These are phyloP conservation scores for Luperina nickerlii DNA, from an alignment of 2,888 invertebrate genomes.

Conservation along the genomic window DNA sequence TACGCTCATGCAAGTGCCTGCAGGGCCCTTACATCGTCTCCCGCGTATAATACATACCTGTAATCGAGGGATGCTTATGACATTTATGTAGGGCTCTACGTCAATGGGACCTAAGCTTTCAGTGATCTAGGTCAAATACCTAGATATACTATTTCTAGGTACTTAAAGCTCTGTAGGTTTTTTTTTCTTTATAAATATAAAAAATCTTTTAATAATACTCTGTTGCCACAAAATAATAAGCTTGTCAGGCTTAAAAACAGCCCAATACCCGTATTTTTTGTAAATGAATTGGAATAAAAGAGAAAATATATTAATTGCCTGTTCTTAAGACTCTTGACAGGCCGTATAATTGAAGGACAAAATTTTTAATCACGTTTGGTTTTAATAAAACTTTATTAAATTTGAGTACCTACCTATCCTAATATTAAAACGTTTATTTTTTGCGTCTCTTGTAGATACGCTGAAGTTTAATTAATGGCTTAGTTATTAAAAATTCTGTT, in stretches of 20 bases:
- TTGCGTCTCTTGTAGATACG: slow-evolving; percentile 31
- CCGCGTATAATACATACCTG: slow-evolving; percentile 46
- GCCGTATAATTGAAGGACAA: slow-evolving; percentile 49
- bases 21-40: slow-evolving; percentile 46
- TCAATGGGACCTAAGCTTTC: not conserved
- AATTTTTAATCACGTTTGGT: slow-evolving; percentile 54
- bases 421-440: slow-evolving; percentile 39
- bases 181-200: not conserved
- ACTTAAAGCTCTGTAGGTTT: not conserved
- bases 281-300: slow-evolving; percentile 52
- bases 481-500: slow-evolving; percentile 14
- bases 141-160: not conserved
- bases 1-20: slow-evolving; percentile 52
- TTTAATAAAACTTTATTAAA: slow-evolving; percentile 60
- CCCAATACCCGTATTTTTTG: slow-evolving; percentile 22
- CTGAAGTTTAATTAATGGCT: slow-evolving; percentile 31
- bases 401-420: slow-evolving; percentile 22
- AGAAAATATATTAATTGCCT: slow-evolving; percentile 59
- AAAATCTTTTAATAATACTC: not conserved
- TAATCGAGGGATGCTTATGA: slow-evolving; percentile 38
- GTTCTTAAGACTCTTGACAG: slow-evolving; percentile 56
- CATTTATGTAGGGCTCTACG: slow-evolving; percentile 22
- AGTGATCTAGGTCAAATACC: not conserved
- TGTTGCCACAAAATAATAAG: slow-evolving; percentile 27
- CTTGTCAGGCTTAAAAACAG: slow-evolving; percentile 3